Evolutionary conservation across 2,113 vertebrate species (phyloP).

Genomic region (sheep (Ovis aries)): ARS-UI_Ramb_v3.0 NC_056056.1:222688001-222688500

Average conservation of each 20-base stretch:
- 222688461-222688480: background rate
- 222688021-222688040: accelerated
- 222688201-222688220: background rate
- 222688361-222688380: accelerated
- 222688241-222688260: accelerated
- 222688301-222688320: accelerated
- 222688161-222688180: accelerated
- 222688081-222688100: background rate
- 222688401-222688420: accelerated
- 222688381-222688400: background rate
- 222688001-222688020: accelerated
- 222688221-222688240: background rate
- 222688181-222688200: background rate
- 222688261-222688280: accelerated
- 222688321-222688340: accelerated
- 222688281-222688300: background rate
- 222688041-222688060: background rate
- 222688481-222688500: accelerated
- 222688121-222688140: background rate
- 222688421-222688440: background rate
- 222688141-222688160: accelerated
- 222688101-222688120: background rate
- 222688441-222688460: background rate
- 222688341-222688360: background rate
- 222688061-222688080: background rate